Percentiles rank a stretch among this genome's conserved stretches.
Evolutionary conservation across 2,888 invertebrate genomes (phyloP).

Genomic region (Microplitis manilae): DNA sequence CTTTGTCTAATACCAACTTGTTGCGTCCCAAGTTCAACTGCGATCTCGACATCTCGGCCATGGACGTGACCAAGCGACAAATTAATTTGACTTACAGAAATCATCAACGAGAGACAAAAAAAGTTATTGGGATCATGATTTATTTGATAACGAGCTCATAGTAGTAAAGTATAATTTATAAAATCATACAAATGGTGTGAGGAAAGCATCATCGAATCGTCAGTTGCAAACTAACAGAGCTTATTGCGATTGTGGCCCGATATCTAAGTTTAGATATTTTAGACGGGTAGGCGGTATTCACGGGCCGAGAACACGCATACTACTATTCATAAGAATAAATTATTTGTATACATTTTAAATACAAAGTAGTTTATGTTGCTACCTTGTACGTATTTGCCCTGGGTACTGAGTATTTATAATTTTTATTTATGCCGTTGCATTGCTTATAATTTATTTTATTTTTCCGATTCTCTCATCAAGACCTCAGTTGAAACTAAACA

Average conservation of each 20-base stretch:
- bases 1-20: conserved; percentile 48
- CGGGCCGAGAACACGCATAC: conserved; percentile 52
- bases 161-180: not conserved
- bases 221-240: conserved; percentile 24
- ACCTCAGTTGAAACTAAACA: not conserved
- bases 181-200: not conserved
- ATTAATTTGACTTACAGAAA: not conserved
- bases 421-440: not conserved
- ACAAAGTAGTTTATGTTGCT: not conserved
- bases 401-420: not conserved
- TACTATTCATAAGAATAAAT: conserved; percentile 61
- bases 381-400: not conserved
- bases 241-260: conserved; percentile 62
- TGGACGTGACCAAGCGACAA: not conserved
- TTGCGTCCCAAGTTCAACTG: conserved; percentile 33
- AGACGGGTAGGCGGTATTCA: conserved; percentile 66
- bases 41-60: conserved; percentile 2
- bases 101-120: not conserved
- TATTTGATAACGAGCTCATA: too few relatives aligned
- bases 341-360: conserved; percentile 55
- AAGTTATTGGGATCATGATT: not conserved
- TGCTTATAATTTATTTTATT: not conserved
- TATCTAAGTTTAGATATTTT: conserved; percentile 68
- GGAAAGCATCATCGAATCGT: conserved; percentile 13
- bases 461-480: not conserved